A percentile compares a stretch with the other conserved stretches of the same genome.
Evolutionary conservation across 2,888 invertebrate genomes (phyloP).

Genomic region (Drosophila ezoana): DNA sequence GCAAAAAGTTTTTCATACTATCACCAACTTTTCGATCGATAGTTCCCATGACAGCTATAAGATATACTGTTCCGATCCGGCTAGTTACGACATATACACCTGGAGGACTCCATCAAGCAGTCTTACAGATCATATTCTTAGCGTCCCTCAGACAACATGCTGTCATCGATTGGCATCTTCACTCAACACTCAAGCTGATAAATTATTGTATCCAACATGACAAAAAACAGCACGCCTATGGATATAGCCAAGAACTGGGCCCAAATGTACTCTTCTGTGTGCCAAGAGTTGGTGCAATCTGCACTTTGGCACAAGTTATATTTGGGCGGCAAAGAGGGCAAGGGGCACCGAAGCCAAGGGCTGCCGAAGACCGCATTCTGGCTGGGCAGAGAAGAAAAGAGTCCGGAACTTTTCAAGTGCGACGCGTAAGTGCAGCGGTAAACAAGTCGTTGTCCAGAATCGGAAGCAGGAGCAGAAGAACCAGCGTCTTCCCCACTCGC

Average conservation of each 20-base stretch:
- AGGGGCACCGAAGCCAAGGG: constrained; percentile 8
- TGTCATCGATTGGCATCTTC: constrained; percentile 60
- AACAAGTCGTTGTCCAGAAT: constrained; percentile 59
- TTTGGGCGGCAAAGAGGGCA: constrained; percentile 44
- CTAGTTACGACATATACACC: no score
- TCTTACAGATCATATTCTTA: not conserved
- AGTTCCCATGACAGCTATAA: no score
- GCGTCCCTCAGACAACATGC: constrained; percentile 19
- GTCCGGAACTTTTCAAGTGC: constrained; percentile 61
- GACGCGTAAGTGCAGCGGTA: constrained; percentile 75
- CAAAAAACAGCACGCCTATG: not conserved
- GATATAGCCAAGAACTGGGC: constrained; percentile 28
- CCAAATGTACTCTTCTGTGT: not conserved
- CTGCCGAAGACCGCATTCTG: constrained; percentile 1
- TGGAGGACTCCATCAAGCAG: no score
- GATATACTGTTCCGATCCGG: no score
- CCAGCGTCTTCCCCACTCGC: constrained; percentile 3
- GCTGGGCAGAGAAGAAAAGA: constrained; percentile 30
- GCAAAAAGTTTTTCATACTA: no score
- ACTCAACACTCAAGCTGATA: constrained; percentile 59
- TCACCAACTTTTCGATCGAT: no score
- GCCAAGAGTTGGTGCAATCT: constrained; percentile 41
- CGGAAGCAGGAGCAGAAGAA: constrained; percentile 4
- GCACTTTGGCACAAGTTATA: constrained; percentile 60
- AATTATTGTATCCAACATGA: constrained; percentile 61